These are phyloP conservation scores for Leptinotarsa juncta DNA, from an alignment of 2,888 invertebrate genomes.

Conservation along the genomic window DNA sequence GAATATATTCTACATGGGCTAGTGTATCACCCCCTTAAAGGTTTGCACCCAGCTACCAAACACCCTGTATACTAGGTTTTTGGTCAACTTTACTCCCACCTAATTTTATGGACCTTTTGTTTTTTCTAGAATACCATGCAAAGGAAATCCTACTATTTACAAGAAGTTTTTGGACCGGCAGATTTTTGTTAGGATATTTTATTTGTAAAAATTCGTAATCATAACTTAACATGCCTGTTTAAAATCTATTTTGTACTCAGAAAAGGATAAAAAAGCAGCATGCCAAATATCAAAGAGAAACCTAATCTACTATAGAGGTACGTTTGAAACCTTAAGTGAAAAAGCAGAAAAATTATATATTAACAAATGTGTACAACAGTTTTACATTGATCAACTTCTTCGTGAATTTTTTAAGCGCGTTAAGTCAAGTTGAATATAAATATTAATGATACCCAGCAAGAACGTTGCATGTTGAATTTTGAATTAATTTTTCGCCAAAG, in stretches of 20 bases:
- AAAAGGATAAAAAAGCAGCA: conserved; percentile 15
- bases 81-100: too few relatives aligned
- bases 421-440: not conserved
- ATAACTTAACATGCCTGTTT: conserved; percentile 2
- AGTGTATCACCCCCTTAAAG: too few relatives aligned
- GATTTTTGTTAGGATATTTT: too few relatives aligned
- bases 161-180: too few relatives aligned
- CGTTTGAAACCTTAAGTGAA: not conserved
- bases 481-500: not conserved
- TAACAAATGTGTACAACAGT: not conserved
- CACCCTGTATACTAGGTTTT: too few relatives aligned
- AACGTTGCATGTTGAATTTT: not conserved
- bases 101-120: too few relatives aligned
- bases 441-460: too few relatives aligned
- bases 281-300: conserved; percentile 3
- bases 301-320: not conserved
- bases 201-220: not conserved
- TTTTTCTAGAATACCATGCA: too few relatives aligned
- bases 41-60: too few relatives aligned
- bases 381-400: not conserved
- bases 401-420: not conserved
- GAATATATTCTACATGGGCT: too few relatives aligned
- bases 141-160: too few relatives aligned
- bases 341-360: not conserved
- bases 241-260: not conserved